A percentile compares a stretch with the other conserved stretches of the same genome.
Evolutionary conservation across 2,888 invertebrate species (phyloP).

Genomic region (Phymatocera aterrima): DNA sequence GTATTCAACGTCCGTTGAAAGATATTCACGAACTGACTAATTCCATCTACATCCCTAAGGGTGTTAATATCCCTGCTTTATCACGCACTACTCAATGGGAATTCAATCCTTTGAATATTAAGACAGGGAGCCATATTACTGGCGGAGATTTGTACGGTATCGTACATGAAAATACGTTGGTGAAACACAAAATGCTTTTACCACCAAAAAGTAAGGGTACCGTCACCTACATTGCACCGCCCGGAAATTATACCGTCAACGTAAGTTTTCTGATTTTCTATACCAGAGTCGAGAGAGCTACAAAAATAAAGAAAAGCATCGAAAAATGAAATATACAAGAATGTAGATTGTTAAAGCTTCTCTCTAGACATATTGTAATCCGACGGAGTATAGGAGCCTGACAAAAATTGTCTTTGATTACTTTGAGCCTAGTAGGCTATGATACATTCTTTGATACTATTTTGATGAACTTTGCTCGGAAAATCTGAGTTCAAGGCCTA

Average conservation of each 20-base stretch:
- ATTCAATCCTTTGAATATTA: slow-evolving; percentile 90
- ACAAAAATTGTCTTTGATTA: too few relatives aligned
- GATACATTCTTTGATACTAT: neutral
- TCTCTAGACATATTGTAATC: too few relatives aligned
- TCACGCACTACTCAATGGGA: slow-evolving; percentile 92
- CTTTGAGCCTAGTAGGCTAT: too few relatives aligned
- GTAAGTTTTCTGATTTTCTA: slow-evolving; percentile 80
- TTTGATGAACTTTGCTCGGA: neutral
- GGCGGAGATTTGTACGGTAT: slow-evolving; percentile 98
- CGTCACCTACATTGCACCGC: slow-evolving; percentile 94
- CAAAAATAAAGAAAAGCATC: too few relatives aligned
- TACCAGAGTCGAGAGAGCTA: too few relatives aligned
- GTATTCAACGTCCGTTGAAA: slow-evolving; percentile 98
- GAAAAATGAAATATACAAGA: too few relatives aligned
- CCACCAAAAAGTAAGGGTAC: slow-evolving; percentile 97
- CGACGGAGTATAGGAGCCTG: too few relatives aligned
- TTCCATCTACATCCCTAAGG: slow-evolving; percentile 99
- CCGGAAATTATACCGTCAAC: slow-evolving; percentile 95
- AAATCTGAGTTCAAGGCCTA: neutral
- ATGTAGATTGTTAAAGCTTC: too few relatives aligned
- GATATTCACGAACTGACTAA: slow-evolving; percentile 95
- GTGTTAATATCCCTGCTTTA: slow-evolving; percentile 95
- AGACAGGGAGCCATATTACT: slow-evolving; percentile 97
- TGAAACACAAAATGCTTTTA: slow-evolving; percentile 97
- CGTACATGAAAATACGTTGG: slow-evolving; percentile 97